Percentiles rank a stretch among this genome's conserved stretches.
These are phyloP conservation scores for Pygoscelis antarcticus DNA, from an alignment of 2,113 vertebrate species.

Conservation along the genomic window DNA sequence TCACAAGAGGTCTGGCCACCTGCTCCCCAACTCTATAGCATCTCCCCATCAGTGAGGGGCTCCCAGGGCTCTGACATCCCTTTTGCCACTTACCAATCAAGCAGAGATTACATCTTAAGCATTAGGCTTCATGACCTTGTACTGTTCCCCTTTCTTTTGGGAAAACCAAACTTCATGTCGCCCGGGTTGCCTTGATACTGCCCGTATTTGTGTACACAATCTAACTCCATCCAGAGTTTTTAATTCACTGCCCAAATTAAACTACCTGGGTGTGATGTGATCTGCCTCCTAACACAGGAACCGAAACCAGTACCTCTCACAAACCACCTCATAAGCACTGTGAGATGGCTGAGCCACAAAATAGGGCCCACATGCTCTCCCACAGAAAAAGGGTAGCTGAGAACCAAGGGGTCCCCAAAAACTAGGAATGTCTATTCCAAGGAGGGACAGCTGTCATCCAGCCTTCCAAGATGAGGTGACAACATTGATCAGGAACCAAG, in stretches of 20 bases:
- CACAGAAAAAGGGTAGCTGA: neutral
- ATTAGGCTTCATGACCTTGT: neutral
- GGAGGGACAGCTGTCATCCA: neutral
- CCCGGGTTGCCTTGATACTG: neutral
- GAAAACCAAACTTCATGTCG: neutral
- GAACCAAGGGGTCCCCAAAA: neutral
- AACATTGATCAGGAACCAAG: neutral
- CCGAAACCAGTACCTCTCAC: neutral
- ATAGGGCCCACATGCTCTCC: fast-evolving
- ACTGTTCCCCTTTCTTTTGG: neutral
- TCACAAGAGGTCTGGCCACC: neutral
- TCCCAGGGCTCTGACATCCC: neutral
- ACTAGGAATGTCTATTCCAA: neutral
- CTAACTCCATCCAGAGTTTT: neutral
- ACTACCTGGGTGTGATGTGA: neutral
- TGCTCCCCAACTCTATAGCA: neutral
- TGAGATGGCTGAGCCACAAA: neutral
- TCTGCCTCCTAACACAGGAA: neutral
- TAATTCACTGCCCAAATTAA: neutral
- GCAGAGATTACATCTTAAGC: neutral
- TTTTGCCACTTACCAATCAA: neutral
- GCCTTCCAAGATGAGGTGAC: neutral
- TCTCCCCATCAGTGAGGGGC: neutral
- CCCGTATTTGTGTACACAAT: neutral
- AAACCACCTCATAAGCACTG: neutral